Evolutionary conservation across 2,888 invertebrate genomes (phyloP).

Genomic region (Spodoptera picta): DNA sequence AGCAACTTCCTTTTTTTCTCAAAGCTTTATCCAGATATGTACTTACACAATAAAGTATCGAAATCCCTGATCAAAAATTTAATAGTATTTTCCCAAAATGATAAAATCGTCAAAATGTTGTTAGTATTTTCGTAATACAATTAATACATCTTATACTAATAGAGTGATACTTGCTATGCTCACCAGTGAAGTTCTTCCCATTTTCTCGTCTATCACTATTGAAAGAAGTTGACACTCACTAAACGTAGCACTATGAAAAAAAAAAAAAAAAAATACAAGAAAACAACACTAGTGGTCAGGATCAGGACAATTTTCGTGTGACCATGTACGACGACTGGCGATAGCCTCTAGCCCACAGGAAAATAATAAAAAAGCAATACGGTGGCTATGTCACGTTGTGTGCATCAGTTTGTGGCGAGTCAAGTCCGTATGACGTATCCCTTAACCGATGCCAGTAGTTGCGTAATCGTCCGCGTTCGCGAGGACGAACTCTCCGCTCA

Average conservation of each 20-base stretch:
- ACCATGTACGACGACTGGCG: conserved; percentile 54
- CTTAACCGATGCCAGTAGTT: conserved; percentile 62
- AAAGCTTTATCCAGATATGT: too few relatives aligned
- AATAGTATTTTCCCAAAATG: too few relatives aligned
- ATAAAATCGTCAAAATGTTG: too few relatives aligned
- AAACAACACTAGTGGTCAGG: conserved; percentile 35
- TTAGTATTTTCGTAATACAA: not conserved
- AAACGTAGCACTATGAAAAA: conserved; percentile 13
- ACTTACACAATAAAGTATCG: too few relatives aligned
- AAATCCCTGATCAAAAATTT: too few relatives aligned
- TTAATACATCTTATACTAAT: not conserved
- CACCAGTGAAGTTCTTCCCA: conserved; percentile 20
- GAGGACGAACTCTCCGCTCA: conserved; percentile 72
- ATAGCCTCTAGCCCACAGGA: conserved; percentile 71
- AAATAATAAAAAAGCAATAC: conserved; percentile 78
- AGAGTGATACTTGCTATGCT: conserved; percentile 6
- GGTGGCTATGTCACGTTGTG: conserved; percentile 78
- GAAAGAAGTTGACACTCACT: not conserved
- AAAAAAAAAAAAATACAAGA: conserved; percentile 11
- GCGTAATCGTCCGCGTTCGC: conserved; percentile 56
- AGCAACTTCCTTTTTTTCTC: too few relatives aligned
- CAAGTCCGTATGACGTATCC: conserved; percentile 74
- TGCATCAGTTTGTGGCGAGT: conserved; percentile 60
- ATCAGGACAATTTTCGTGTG: conserved; percentile 53
- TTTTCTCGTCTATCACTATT: too few relatives aligned